These are phyloP conservation scores for Lasiurus borealis DNA, from an alignment of 2,113 vertebrate species.

Conservation along the genomic window DNA sequence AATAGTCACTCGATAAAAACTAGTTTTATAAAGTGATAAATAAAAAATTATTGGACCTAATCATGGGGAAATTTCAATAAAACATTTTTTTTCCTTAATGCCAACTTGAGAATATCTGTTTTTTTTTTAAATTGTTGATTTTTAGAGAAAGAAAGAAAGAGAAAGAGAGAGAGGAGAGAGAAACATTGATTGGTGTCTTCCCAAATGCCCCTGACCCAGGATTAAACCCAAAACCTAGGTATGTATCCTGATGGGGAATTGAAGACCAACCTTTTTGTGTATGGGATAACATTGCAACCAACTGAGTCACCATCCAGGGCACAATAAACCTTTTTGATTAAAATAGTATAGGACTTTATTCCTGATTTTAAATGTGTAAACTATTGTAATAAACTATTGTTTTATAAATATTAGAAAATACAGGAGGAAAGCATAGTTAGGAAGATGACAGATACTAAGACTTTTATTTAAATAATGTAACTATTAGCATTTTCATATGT, in stretches of 20 bases:
- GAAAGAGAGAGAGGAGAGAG: neutral
- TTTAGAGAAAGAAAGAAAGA: neutral
- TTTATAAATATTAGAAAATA: conserved; percentile 27
- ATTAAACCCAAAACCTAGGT: neutral
- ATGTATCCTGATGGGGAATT: neutral
- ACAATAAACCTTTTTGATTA: neutral
- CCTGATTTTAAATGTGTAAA: neutral
- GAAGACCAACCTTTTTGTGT: neutral
- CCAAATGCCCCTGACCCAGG: neutral
- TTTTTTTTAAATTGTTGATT: neutral
- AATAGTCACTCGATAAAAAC: neutral
- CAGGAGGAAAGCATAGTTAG: neutral
- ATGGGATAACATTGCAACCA: neutral
- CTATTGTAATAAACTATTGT: neutral
- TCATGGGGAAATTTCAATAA: neutral
- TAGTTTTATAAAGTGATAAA: neutral
- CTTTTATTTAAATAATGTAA: neutral
- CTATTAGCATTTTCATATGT: neutral
- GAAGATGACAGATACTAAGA: neutral
- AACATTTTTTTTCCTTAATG: neutral
- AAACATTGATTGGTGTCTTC: neutral
- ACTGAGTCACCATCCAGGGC: neutral
- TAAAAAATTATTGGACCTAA: neutral
- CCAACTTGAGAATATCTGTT: neutral
- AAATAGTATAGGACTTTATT: neutral